phyloP scores from a whole-genome alignment of 2,797 vertebrate genomes.

The Australoheros facetus region DNA sequence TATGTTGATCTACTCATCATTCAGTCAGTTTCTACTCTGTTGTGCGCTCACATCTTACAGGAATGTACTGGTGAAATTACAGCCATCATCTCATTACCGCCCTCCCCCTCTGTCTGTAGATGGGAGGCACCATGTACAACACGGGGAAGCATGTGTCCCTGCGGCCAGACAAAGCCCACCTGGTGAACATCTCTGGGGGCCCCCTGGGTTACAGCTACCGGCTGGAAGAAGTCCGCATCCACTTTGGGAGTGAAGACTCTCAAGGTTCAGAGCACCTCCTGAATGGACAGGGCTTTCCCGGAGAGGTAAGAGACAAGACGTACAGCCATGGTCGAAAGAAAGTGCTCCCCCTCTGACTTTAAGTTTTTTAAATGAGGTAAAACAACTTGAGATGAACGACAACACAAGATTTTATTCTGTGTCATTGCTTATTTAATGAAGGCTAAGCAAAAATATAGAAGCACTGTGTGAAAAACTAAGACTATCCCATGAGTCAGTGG shows the following conservation, averaged over 20 bases:
- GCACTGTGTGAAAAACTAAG: neutral
- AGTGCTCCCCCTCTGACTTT: neutral
- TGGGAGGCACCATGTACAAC: slow-evolving; percentile 96
- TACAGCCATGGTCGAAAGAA: neutral
- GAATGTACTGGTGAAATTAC: neutral
- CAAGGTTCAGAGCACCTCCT: slow-evolving; percentile 94
- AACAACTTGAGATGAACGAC: neutral
- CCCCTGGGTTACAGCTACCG: slow-evolving; percentile 94
- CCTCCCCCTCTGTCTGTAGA: slow-evolving; percentile 67
- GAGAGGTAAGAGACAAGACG: slow-evolving; percentile 84
- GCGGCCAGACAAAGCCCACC: slow-evolving; percentile 90
- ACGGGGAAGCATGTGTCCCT: slow-evolving; percentile 94
- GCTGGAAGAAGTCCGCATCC: slow-evolving; percentile 91
- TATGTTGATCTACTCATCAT: neutral
- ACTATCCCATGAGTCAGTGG: neutral
- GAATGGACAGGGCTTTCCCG: slow-evolving; percentile 95
- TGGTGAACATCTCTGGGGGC: slow-evolving; percentile 94
- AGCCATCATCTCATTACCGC: neutral
- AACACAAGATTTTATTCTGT: neutral
- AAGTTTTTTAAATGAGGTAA: neutral
- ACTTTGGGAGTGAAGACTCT: slow-evolving; percentile 93
- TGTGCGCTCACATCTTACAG: neutral
- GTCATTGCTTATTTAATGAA: neutral
- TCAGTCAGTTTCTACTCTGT: neutral
- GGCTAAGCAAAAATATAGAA: neutral